phyloP scores from a whole-genome alignment of 2,888 invertebrate species.

The Acrocera orbiculus region DNA sequence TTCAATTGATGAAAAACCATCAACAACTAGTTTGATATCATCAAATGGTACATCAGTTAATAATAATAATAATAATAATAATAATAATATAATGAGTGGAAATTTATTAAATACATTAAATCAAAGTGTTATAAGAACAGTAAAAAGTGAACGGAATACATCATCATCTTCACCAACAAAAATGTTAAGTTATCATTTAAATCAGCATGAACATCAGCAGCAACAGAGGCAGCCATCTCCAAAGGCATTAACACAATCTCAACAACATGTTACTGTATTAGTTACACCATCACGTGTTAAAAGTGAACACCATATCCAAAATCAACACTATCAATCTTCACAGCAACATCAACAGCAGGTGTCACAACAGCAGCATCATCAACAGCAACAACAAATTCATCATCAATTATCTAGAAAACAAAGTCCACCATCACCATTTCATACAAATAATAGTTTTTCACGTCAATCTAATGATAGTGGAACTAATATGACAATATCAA shows the following conservation, averaged over 20 bases:
- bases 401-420: constrained; percentile 13
- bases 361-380: constrained; percentile 20
- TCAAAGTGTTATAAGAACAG: constrained; percentile 29
- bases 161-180: constrained; percentile 27
- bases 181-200: constrained; percentile 23
- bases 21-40: constrained; percentile 19
- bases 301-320: constrained; percentile 24
- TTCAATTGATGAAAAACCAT: constrained; percentile 27
- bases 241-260: constrained; percentile 20
- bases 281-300: constrained; percentile 35
- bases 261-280: constrained; percentile 32
- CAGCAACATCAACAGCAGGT: constrained; percentile 22
- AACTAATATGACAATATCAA: constrained; percentile 13
- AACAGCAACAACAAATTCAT: constrained; percentile 25
- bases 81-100: constrained; percentile 3
- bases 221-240: constrained; percentile 18
- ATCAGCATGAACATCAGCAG: constrained; percentile 18
- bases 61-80: constrained; percentile 8
- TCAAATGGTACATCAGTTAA: constrained; percentile 8
- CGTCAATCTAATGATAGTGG: no score
- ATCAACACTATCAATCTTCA: constrained; percentile 25
- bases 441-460: constrained; percentile 17
- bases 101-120: constrained; percentile 14
- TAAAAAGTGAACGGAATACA: constrained; percentile 30
- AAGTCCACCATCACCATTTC: constrained; percentile 13